Evolutionary conservation across 2,113 vertebrate species (phyloP), one percentile per base, ranked within the genome.

Genomic region (Zapornia atra): DNA sequence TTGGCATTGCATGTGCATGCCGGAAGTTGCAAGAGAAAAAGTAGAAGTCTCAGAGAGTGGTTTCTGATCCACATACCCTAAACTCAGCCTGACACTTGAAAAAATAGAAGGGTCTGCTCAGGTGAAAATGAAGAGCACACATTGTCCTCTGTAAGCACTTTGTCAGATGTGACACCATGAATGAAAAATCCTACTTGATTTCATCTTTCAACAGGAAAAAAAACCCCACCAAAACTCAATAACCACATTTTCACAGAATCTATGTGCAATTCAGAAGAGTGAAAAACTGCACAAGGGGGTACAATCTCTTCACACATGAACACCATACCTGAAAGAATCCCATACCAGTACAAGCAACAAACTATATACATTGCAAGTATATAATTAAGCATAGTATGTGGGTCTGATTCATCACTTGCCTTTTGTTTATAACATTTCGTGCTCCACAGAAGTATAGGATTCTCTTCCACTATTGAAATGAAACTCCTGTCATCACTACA

Each of bases 381-480:
- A 3, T 24, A 71, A n/a, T 38, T 86, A 84, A 78, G 34, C 56
- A n/a, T 1, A 64, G 48, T 31, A 48, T 68, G 33, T 64, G 57
- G 20, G 28, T 71, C 83, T 40, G 3, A 83, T 92, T 96, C 75
- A 78, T 90, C 71, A 90, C 71, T 81, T 78, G 63, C 51, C 71
- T 96, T 86, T 92, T 96, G 71, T 94, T 90, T 86, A 73, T 63
- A 90, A 70, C 50, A 65, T 92, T 73, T 95, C 53, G 36, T 88
- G 64, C 33, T 92, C 65, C 77, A 68, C 53, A 75, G 56, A 81
- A 88, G 36, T 86, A 36, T 11, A 92, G 76, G 34, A 73, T 75
- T 95, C 56, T 92, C 76, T 86, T 93, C 96, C 64, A 75, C 64
- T 92, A 71, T 19, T 92, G 79, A 90, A 96, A 96, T 88, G 38